Evolutionary conservation across 2,113 vertebrate species (phyloP).

Genomic region (Poecilia latipinna): DNA sequence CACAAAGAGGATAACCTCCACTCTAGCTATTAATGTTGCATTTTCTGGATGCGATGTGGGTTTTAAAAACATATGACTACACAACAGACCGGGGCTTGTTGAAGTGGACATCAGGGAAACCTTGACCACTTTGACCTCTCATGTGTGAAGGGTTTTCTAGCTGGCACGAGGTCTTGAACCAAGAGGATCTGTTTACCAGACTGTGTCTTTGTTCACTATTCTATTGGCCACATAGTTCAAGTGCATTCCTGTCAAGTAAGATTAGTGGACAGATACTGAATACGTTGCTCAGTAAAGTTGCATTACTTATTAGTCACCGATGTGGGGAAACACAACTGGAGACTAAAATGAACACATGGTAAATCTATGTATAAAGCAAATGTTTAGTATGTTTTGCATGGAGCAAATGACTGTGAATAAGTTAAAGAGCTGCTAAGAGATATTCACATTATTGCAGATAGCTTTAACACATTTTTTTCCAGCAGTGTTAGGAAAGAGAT

Average conservation of each 20-base stretch:
- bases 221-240: constrained; percentile 21
- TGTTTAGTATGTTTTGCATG: constrained; percentile 2
- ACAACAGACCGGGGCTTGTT: constrained; percentile 14
- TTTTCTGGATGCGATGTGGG: not conserved
- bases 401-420: constrained; percentile 17
- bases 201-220: constrained; percentile 31
- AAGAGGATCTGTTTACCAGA: constrained; percentile 36
- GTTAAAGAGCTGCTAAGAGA: not conserved
- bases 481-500: not conserved
- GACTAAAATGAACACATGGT: not conserved
- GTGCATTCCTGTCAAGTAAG: constrained; percentile 17
- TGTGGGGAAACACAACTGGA: not conserved
- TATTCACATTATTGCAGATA: not conserved
- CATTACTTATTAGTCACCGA: constrained; percentile 6
- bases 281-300: not conserved
- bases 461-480: not conserved
- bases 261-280: constrained; percentile 23
- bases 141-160: constrained; percentile 28
- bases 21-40: not conserved
- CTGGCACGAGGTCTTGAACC: constrained; percentile 24
- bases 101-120: constrained; percentile 25
- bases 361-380: not conserved
- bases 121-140: constrained; percentile 10
- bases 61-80: constrained; percentile 10
- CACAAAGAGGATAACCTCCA: constrained; percentile 6